Conservation (phyloP, 1,140 invertebrate genomes). For the Drosophila parabipectinata region DNA sequence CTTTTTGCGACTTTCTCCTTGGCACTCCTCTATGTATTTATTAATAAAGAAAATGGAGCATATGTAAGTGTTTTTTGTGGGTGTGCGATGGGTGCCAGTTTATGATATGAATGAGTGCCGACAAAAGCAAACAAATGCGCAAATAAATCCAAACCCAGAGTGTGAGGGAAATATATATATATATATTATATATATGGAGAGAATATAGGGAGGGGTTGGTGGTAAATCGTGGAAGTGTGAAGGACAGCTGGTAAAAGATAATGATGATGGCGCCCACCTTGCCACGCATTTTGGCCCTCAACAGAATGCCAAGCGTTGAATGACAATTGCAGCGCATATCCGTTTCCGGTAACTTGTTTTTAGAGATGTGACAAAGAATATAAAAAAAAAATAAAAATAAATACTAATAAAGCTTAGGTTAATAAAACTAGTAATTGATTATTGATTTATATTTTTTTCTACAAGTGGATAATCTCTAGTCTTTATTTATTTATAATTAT, state of each 20-base stretch:
- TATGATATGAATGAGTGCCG: slow-evolving; percentile 49
- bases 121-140: slow-evolving; percentile 61
- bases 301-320: slow-evolving; percentile 53
- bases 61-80: slow-evolving; percentile 26
- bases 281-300: slow-evolving; percentile 38
- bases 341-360: slow-evolving; percentile 55
- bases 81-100: slow-evolving; percentile 6
- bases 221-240: slow-evolving; percentile 3
- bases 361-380: background rate
- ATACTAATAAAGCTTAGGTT: background rate
- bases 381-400: background rate
- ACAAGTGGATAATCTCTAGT: too few species aligned
- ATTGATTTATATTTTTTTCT: too few species aligned
- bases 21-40: slow-evolving; percentile 24
- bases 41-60: slow-evolving; percentile 57
- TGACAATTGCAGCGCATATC: slow-evolving; percentile 81
- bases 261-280: slow-evolving; percentile 58
- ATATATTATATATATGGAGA: background rate
- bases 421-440: too few species aligned
- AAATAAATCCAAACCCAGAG: slow-evolving; percentile 55
- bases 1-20: background rate
- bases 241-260: slow-evolving; percentile 40
- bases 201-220: background rate
- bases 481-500: too few species aligned
- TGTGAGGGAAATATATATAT: background rate